Percentiles rank a stretch among this genome's conserved stretches.
Conservation (phyloP, 2,797 vertebrate genomes). For the Geotrypetes seraphini region DNA sequence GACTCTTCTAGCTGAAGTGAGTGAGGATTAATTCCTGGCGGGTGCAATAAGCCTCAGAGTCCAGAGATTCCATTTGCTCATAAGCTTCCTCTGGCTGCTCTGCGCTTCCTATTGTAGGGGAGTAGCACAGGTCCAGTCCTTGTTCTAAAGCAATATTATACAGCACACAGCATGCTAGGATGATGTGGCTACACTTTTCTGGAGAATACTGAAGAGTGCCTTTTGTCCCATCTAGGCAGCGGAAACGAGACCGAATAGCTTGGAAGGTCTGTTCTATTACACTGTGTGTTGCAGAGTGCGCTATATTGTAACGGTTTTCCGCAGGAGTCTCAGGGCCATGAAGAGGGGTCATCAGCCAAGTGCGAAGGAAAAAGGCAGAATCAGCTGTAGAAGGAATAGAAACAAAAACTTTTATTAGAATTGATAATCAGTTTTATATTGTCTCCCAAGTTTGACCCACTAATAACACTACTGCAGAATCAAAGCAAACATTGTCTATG, state of each 20-base stretch:
- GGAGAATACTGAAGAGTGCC: constrained; percentile 90
- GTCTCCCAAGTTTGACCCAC: too few relatives aligned
- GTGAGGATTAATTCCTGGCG: constrained; percentile 72
- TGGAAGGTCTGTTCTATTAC: constrained; percentile 79
- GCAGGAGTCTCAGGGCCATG: constrained; percentile 68
- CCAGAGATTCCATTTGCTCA: constrained; percentile 65
- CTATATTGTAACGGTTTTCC: constrained; percentile 80
- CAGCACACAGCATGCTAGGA: constrained; percentile 88
- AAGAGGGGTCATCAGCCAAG: constrained; percentile 88
- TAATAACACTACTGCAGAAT: too few relatives aligned
- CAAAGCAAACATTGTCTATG: too few relatives aligned
- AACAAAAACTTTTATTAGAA: too few relatives aligned
- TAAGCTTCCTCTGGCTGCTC: constrained; percentile 70
- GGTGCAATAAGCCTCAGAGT: constrained; percentile 69
- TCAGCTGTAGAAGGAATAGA: constrained; percentile 59
- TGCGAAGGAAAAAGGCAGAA: constrained; percentile 67
- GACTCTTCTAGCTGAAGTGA: constrained; percentile 64
- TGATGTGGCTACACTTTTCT: constrained; percentile 84
- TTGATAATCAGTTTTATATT: too few relatives aligned
- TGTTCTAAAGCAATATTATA: constrained; percentile 89
- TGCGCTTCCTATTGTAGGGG: constrained; percentile 56
- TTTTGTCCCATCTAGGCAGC: constrained; percentile 84
- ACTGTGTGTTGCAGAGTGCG: constrained; percentile 75
- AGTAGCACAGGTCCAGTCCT: constrained; percentile 81
- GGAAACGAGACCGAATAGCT: constrained; percentile 80